phyloP scores from a whole-genome alignment of 2,888 invertebrate species.

The Zygaena filipendulae region DNA sequence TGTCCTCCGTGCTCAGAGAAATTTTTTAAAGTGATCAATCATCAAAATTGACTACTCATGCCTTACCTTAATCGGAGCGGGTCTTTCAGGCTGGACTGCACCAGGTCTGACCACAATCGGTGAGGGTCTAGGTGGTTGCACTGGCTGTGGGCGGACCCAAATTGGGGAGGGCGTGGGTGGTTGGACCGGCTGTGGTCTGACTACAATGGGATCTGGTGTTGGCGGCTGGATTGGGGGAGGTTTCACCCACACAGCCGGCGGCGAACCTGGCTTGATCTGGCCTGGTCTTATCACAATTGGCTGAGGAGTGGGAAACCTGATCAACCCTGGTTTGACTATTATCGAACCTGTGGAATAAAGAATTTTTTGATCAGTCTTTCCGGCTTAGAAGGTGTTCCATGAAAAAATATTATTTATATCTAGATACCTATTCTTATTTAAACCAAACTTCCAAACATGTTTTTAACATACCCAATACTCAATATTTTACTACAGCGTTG shows the following conservation, averaged over 20 bases:
- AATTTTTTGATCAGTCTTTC: no score
- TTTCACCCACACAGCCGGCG: constrained; percentile 33
- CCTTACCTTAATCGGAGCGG: constrained; percentile 33
- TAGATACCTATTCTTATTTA: no score
- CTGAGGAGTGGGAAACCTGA: constrained; percentile 31
- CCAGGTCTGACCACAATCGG: constrained; percentile 37
- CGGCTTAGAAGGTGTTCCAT: no score
- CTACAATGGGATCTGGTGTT: constrained; percentile 29
- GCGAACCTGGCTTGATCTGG: constrained; percentile 25
- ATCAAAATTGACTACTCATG: no score
- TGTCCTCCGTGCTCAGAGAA: no score
- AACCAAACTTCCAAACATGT: no score
- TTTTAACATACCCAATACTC: no score
- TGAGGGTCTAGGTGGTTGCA: constrained; percentile 29
- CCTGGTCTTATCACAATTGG: constrained; percentile 40
- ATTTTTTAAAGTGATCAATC: no score
- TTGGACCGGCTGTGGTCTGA: constrained; percentile 30
- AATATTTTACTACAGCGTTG: no score
- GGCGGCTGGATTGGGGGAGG: constrained; percentile 37
- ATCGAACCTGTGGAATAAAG: constrained; percentile 26
- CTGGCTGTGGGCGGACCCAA: constrained; percentile 21
- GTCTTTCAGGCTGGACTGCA: constrained; percentile 30
- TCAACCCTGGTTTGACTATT: constrained; percentile 36
- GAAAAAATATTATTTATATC: no score
- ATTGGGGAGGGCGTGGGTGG: constrained; percentile 26